Conservation (phyloP, 2,888 invertebrate genomes). For the Chloroclysta siterata region DNA sequence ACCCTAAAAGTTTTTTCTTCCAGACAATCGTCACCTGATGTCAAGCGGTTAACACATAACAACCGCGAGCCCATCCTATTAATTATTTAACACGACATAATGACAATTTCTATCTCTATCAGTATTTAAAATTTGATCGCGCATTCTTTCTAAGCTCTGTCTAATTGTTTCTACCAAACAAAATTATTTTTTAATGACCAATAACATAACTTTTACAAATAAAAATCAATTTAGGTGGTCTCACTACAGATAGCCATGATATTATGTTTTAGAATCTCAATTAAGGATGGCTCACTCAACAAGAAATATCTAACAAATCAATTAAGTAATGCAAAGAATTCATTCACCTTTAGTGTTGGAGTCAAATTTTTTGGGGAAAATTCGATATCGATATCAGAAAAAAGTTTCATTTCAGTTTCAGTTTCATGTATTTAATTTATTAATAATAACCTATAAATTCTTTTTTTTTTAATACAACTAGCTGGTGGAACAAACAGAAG, state of each 20-base stretch:
- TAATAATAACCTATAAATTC: no score
- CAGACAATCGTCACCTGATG: no score
- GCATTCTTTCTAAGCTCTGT: slow-evolving; percentile 25
- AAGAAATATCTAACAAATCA: slow-evolving; percentile 81
- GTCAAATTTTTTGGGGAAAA: slow-evolving; percentile 10
- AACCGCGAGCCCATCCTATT: no score
- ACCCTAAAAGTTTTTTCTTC: no score
- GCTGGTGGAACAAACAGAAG: no score
- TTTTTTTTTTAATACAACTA: no score
- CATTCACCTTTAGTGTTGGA: slow-evolving; percentile 76
- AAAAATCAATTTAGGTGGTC: slow-evolving; percentile 59
- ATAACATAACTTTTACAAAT: slow-evolving; percentile 39
- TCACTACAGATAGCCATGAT: slow-evolving; percentile 49
- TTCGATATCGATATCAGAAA: slow-evolving; percentile 23
- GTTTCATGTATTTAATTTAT: no score
- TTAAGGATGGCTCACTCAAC: slow-evolving; percentile 78
- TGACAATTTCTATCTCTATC: no score
- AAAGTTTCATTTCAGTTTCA: background rate
- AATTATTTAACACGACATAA: no score
- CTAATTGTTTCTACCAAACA: slow-evolving; percentile 34
- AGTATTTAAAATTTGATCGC: slow-evolving; percentile 18
- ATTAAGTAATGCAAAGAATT: slow-evolving; percentile 82
- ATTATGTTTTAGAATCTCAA: slow-evolving; percentile 69
- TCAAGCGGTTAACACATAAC: no score
- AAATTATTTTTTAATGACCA: slow-evolving; percentile 37